phyloP scores from a whole-genome alignment of 2,888 invertebrate species.

The Cancer borealis region DNA sequence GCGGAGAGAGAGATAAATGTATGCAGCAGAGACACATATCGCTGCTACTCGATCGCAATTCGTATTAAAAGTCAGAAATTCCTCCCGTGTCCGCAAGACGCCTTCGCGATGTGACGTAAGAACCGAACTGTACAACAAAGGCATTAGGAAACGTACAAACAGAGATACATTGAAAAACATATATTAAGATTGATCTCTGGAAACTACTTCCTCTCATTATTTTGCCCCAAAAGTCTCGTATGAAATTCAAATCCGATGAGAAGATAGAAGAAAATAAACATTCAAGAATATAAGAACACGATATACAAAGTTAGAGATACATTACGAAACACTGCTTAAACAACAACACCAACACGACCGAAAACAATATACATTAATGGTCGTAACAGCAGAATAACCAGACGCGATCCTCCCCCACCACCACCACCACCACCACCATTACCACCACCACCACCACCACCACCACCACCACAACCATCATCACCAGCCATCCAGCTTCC shows the following conservation, averaged over 20 bases:
- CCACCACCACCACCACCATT: not conserved
- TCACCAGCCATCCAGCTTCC: not conserved
- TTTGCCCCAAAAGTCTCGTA: no score
- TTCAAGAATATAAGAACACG: not conserved
- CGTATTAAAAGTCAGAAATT: not conserved
- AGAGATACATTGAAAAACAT: not conserved
- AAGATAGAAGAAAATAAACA: not conserved
- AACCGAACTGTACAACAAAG: not conserved
- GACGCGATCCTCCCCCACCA: not conserved
- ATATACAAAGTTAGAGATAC: not conserved
- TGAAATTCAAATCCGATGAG: not conserved
- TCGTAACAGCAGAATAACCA: not conserved
- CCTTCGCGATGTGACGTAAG: not conserved
- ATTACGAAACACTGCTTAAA: not conserved
- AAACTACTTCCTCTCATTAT: no score
- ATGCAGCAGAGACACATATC: not conserved
- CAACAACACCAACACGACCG: not conserved
- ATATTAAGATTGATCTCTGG: no score
- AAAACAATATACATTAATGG: not conserved
- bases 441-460: not conserved
- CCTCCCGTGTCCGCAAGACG: not conserved
- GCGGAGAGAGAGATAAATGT: not conserved
- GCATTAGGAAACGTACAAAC: not conserved
- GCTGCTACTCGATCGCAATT: constrained; percentile 9
- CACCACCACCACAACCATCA: not conserved